Percentiles rank a stretch among this genome's conserved stretches.
These are phyloP conservation scores for Zhengitettix transpicula DNA, from an alignment of 2,888 invertebrate genomes.

Conservation along the genomic window DNA sequence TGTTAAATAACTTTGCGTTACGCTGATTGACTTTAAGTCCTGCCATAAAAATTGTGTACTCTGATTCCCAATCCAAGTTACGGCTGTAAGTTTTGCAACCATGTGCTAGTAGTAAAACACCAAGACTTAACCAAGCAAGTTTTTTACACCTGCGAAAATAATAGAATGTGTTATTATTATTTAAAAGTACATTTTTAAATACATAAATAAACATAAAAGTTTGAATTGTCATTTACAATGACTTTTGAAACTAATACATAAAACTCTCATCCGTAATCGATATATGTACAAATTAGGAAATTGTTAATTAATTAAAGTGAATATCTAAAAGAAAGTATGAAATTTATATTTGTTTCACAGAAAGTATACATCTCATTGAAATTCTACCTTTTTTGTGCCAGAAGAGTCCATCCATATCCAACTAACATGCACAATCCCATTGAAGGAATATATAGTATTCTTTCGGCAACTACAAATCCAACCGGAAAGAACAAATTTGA, in stretches of 20 bases:
- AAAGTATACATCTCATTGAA: background rate
- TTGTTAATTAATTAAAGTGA: background rate
- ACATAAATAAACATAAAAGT: background rate
- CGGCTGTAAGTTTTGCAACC: slow-evolving; percentile 71
- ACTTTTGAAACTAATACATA: background rate
- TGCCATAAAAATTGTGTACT: slow-evolving; percentile 86
- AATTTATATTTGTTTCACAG: background rate
- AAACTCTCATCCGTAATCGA: background rate
- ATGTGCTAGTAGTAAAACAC: slow-evolving; percentile 53
- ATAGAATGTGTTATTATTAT: no score
- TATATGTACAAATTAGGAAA: background rate
- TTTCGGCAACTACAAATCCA: slow-evolving; percentile 91
- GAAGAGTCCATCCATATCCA: slow-evolving; percentile 66
- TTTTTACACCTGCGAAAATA: slow-evolving; percentile 31
- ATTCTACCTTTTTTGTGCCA: slow-evolving; percentile 40
- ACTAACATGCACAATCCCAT: slow-evolving; percentile 93
- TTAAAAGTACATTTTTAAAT: no score
- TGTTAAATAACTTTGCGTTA: slow-evolving; percentile 93
- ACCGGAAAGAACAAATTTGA: slow-evolving; percentile 96
- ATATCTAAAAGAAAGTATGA: background rate
- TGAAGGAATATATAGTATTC: slow-evolving; percentile 89
- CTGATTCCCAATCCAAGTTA: slow-evolving; percentile 86
- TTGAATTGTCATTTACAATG: background rate
- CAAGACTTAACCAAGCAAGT: slow-evolving; percentile 46
- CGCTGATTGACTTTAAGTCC: slow-evolving; percentile 71